These are phyloP conservation scores for Helarctos malayanus DNA, from an alignment of 2,797 vertebrate genomes.

Conservation along the genomic window DNA sequence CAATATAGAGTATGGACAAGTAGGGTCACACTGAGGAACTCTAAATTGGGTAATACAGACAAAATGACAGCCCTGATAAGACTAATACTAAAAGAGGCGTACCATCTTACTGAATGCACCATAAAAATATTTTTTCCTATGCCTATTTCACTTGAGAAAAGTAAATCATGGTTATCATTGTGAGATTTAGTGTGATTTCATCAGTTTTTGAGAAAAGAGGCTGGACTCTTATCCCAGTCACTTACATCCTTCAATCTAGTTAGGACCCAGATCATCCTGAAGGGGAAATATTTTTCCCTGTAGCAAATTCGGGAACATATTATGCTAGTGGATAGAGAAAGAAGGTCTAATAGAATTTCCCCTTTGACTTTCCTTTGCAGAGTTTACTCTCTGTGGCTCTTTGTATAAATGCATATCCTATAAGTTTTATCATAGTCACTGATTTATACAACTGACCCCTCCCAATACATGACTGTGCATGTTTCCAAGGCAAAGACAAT, in stretches of 20 bases:
- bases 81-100: not conserved
- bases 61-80: not conserved
- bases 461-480: not conserved
- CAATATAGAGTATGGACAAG: not conserved
- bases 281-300: not conserved
- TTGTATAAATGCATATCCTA: not conserved
- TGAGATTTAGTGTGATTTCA: not conserved
- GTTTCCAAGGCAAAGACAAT: not conserved
- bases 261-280: not conserved
- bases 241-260: not conserved
- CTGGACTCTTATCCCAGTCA: not conserved
- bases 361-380: not conserved
- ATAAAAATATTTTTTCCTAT: not conserved
- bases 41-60: not conserved
- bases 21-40: not conserved
- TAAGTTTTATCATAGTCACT: not conserved
- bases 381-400: not conserved
- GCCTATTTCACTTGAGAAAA: not conserved
- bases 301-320: not conserved
- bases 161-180: not conserved
- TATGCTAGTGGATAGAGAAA: not conserved
- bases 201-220: not conserved
- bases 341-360: accelerated
- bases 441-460: not conserved
- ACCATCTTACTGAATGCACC: not conserved